Percentiles rank a stretch among this genome's conserved stretches.
phyloP scores from a whole-genome alignment of 2,113 vertebrate species.

The Numenius arquata region DNA sequence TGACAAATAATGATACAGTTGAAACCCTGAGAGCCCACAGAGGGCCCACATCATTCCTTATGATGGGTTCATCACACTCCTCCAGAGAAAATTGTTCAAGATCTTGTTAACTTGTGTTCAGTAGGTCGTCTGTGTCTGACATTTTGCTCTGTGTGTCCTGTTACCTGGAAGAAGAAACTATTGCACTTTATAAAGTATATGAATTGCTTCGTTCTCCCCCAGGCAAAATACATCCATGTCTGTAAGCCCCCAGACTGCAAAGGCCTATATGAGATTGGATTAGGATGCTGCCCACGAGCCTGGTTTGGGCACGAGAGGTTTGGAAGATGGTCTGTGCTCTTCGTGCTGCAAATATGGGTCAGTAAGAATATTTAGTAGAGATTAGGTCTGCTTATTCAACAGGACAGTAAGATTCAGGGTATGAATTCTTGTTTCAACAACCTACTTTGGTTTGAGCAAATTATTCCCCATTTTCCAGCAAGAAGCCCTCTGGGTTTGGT shows the following conservation, averaged over 20 bases:
- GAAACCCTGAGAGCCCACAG: constrained; percentile 38
- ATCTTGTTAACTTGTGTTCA: constrained; percentile 46
- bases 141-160: not conserved
- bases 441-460: not conserved
- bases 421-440: not conserved
- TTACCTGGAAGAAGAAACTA: not conserved
- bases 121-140: not conserved
- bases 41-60: constrained; percentile 13
- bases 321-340: not conserved
- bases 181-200: not conserved
- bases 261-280: not conserved
- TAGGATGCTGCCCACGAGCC: not conserved
- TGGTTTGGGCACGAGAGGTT: not conserved
- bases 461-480: not conserved
- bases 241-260: not conserved
- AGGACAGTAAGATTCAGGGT: not conserved
- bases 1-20: constrained; percentile 55
- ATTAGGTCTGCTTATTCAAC: not conserved
- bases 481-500: not conserved
- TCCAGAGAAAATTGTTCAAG: constrained; percentile 30
- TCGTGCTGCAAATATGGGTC: not conserved
- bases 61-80: constrained; percentile 26
- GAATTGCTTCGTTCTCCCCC: not conserved
- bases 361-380: not conserved
- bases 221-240: not conserved